phyloP scores from a whole-genome alignment of 2,797 vertebrate genomes.

The Pyrocephalus nanus region DNA sequence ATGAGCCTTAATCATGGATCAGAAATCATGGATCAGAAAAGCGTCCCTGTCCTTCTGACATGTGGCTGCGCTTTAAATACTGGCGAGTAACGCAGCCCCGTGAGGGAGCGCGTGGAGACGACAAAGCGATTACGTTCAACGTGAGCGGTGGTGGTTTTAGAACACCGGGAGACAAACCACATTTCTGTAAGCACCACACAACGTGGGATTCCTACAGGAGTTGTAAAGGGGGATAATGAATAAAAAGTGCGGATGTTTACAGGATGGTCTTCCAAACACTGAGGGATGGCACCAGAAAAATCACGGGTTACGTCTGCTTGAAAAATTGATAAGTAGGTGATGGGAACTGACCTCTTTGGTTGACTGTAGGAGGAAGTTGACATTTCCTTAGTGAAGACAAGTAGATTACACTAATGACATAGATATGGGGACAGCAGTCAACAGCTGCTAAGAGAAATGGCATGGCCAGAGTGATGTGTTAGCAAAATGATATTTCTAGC shows the following conservation, averaged over 20 bases:
- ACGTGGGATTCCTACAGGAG: neutral
- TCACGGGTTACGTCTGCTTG: neutral
- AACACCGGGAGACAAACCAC: neutral
- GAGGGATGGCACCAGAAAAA: neutral
- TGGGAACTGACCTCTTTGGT: slow-evolving; percentile 1
- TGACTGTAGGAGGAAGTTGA: slow-evolving; percentile 3
- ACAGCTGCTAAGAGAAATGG: slow-evolving; percentile 8
- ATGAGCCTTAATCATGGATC: slow-evolving; percentile 34
- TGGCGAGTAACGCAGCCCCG: neutral
- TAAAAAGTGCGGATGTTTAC: neutral
- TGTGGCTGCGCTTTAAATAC: slow-evolving; percentile 9
- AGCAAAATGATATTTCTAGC: slow-evolving; percentile 15
- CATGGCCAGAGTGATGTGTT: neutral
- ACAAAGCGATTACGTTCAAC: neutral
- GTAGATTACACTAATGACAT: slow-evolving; percentile 26
- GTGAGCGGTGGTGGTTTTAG: neutral
- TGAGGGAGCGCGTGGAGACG: neutral
- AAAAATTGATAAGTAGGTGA: slow-evolving; percentile 1
- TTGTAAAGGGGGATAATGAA: neutral
- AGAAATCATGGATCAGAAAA: slow-evolving; percentile 45
- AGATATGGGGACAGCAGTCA: neutral
- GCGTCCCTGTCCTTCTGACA: slow-evolving; percentile 9
- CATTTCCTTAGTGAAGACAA: slow-evolving; percentile 61
- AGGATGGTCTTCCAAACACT: neutral
- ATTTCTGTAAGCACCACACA: neutral